A percentile compares a stretch with the other conserved stretches of the same genome.
Evolutionary conservation across 2,113 vertebrate genomes (phyloP).

Genomic region (Alethe diademata): DNA sequence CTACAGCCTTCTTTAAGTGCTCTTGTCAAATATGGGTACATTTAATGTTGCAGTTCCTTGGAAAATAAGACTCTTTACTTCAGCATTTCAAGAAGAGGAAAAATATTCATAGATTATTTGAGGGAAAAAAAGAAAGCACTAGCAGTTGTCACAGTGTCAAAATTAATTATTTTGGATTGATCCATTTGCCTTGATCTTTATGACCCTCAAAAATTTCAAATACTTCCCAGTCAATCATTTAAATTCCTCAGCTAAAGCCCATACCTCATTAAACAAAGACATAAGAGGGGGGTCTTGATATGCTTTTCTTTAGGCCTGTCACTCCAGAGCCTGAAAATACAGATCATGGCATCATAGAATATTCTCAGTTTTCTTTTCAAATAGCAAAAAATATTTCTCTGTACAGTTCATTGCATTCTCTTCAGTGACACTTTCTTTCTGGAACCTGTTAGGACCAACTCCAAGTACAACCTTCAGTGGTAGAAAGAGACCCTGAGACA

Average conservation of each 20-base stretch:
- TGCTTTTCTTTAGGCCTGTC: constrained; percentile 17
- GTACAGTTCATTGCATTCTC: neutral
- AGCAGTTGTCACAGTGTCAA: neutral
- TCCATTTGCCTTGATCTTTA: constrained; percentile 25
- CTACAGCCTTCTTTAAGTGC: neutral
- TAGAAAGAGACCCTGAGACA: neutral
- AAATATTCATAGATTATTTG: neutral
- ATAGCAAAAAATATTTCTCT: neutral
- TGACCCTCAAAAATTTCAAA: constrained; percentile 35
- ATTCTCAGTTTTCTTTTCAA: neutral
- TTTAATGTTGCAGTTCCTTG: neutral
- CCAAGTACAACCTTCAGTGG: neutral
- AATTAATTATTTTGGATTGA: constrained; percentile 5
- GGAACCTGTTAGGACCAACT: neutral
- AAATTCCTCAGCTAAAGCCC: constrained; percentile 25
- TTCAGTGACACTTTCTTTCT: neutral
- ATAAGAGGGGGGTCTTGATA: neutral
- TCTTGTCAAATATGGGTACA: neutral
- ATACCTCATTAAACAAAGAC: constrained; percentile 26
- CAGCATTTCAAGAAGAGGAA: neutral
- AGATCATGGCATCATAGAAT: neutral
- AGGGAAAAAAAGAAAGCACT: neutral
- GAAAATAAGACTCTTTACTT: neutral
- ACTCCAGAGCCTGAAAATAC: constrained; percentile 7
- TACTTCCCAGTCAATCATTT: constrained; percentile 42